Evolutionary conservation across 2,797 vertebrate species (phyloP).

Genomic region (Neosalanx taihuensis): DNA sequence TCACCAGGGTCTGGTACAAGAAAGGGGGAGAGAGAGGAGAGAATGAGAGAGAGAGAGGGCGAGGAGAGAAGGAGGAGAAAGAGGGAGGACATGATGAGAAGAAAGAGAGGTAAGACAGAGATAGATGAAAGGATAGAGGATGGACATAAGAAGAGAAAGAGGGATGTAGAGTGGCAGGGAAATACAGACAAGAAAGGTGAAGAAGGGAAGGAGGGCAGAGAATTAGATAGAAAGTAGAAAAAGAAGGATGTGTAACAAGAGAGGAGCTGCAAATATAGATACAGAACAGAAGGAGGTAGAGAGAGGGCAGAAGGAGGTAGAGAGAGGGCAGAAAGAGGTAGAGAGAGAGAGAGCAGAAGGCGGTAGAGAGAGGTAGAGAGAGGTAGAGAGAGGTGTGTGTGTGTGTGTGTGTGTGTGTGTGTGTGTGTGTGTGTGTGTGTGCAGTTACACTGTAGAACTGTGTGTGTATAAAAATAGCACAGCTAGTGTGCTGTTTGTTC

Average conservation of each 20-base stretch:
- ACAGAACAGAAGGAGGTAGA: background rate
- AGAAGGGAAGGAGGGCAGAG: no score
- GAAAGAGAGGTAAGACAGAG: background rate
- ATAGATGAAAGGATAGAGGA: background rate
- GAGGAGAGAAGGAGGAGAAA: no score
- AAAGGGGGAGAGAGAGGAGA: no score
- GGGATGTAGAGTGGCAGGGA: background rate
- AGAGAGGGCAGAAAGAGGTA: constrained; percentile 25
- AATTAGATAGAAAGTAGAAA: no score
- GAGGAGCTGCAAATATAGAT: background rate
- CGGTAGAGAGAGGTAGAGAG: constrained; percentile 27
- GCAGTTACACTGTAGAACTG: constrained; percentile 18
- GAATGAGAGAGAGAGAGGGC: background rate
- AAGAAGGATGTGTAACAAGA: no score
- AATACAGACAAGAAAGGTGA: background rate
- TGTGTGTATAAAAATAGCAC: constrained; percentile 19
- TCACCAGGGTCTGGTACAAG: background rate
- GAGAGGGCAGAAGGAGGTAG: background rate
- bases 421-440: constrained; percentile 14
- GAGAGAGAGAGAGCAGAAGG: constrained; percentile 31
- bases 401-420: constrained; percentile 29
- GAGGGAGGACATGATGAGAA: no score
- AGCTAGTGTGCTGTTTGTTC: constrained; percentile 23
- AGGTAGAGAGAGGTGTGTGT: constrained; percentile 14
- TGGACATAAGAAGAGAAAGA: background rate